These are phyloP conservation scores for Cheilosia grossa DNA, from an alignment of 2,888 invertebrate species.

Conservation along the genomic window DNA sequence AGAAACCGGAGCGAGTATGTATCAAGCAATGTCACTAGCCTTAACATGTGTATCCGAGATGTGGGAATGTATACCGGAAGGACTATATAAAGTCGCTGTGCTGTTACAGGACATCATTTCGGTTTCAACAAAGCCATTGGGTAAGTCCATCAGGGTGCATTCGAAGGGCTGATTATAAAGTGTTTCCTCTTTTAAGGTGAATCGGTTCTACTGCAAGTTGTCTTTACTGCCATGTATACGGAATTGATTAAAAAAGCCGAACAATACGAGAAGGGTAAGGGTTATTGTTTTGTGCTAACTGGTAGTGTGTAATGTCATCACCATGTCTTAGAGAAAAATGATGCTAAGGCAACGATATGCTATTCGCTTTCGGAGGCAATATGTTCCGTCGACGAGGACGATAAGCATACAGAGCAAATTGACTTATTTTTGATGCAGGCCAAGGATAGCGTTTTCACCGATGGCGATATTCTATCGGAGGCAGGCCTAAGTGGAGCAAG, in stretches of 20 bases:
- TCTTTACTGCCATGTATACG: conserved; percentile 88
- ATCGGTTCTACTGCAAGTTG: conserved; percentile 89
- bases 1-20: conserved; percentile 90
- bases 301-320: conserved; percentile 9
- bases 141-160: conserved; percentile 67
- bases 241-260: conserved; percentile 85
- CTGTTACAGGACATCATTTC: conserved; percentile 89
- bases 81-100: conserved; percentile 85
- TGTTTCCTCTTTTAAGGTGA: conserved; percentile 77
- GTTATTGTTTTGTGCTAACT: conserved; percentile 1
- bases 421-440: conserved; percentile 86
- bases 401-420: conserved; percentile 91
- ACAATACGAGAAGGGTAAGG: conserved; percentile 78
- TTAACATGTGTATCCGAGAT: conserved; percentile 88
- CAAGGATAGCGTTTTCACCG: conserved; percentile 84
- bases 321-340: conserved; percentile 75
- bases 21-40: conserved; percentile 90
- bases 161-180: conserved; percentile 14
- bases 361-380: conserved; percentile 90
- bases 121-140: conserved; percentile 88
- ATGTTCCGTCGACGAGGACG: conserved; percentile 91
- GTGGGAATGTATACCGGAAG: conserved; percentile 87
- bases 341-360: conserved; percentile 85
- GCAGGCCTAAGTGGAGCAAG: conserved; percentile 80
- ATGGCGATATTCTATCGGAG: conserved; percentile 76